Base-by-base conservation (phyloP, 2,797 vertebrate genomes). In the Hybognathus amarus region DNA sequence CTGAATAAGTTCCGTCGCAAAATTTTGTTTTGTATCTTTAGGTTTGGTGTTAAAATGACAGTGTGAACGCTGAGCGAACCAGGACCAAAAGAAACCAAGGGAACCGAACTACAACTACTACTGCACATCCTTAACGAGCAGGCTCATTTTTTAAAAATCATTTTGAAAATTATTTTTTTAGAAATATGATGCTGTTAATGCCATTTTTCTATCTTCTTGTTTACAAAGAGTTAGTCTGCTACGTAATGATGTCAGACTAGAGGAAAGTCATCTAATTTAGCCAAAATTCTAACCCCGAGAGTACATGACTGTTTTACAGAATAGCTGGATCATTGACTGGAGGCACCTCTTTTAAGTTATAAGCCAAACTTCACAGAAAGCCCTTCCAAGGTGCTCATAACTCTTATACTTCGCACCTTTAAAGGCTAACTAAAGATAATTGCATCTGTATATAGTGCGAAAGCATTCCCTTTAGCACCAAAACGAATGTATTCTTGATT, bases 261-360 rank as follows among this genome's bases (percentile, higher is more conserved):
- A 76, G 85, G 85, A 90, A 87, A 89, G 93, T 88, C 86, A 89
- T 93, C 91, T 93, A 90, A 91, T 90, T 94, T 93, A 91, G 88
- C 83, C 71, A 83, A 86, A 85, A 82, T 89, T 90, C 83, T 74
- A 84, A 61, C 56, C 66, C 52, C 38, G 52, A 40, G 56, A 75
- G 30, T 42, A 74, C 45, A 87, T 88, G 83, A 64, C 82, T 85
- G 66, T 85, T 80, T 88, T 67, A 73, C 81, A 88, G 89, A 90
- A 59, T 86, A 86, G 75, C 56, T 38, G 80, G 67, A 79, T 84
- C 71, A 66, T 54, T 66, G 45, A 68, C 85, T 89, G 78, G 85
- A 86, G 38, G 84, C 54, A 64, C 66, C 54, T 13, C 45, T 38
- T 52, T 80, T 70, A 70, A 76, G 70, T 85, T 64, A 50, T 40